Evolutionary conservation across 1,140 invertebrate species (phyloP).

Genomic region (Ceratosolen solmsi): DNA sequence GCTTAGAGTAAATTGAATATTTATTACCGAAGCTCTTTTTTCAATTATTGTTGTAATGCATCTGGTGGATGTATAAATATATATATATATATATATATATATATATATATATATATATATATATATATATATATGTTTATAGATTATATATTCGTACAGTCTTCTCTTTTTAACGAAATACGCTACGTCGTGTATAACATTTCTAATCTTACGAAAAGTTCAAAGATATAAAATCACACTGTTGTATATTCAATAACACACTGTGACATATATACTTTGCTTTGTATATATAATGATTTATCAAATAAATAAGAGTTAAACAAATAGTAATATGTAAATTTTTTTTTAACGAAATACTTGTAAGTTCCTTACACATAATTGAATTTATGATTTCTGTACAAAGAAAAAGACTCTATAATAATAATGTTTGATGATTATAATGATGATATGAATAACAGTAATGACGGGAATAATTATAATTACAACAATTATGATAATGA

Average conservation of each 20-base stretch:
- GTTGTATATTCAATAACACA: constrained; percentile 4
- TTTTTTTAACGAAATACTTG: background rate
- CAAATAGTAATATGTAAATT: constrained; percentile 11
- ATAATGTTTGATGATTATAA: background rate
- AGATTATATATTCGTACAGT: constrained; percentile 45
- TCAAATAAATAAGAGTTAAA: constrained; percentile 42
- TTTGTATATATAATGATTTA: constrained; percentile 8
- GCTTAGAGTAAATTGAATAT: constrained; percentile 41
- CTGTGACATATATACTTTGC: background rate
- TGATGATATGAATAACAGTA: background rate
- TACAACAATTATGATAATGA: background rate
- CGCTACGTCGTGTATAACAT: background rate
- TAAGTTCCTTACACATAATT: constrained; percentile 14
- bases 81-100: no score
- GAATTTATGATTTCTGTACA: background rate
- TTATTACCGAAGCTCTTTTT: constrained; percentile 41
- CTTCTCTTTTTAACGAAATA: constrained; percentile 34
- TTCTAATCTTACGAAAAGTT: constrained; percentile 22
- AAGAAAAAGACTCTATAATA: constrained; percentile 6
- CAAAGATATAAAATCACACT: constrained; percentile 24
- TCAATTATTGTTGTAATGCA: constrained; percentile 42
- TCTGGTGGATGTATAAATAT: constrained; percentile 5
- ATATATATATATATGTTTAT: constrained; percentile 29
- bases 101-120: no score
- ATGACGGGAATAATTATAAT: background rate